Percentiles rank a stretch among this genome's conserved stretches.
phyloP scores from a whole-genome alignment of 2,113 vertebrate species.

The Pachypanchax playfairii region DNA sequence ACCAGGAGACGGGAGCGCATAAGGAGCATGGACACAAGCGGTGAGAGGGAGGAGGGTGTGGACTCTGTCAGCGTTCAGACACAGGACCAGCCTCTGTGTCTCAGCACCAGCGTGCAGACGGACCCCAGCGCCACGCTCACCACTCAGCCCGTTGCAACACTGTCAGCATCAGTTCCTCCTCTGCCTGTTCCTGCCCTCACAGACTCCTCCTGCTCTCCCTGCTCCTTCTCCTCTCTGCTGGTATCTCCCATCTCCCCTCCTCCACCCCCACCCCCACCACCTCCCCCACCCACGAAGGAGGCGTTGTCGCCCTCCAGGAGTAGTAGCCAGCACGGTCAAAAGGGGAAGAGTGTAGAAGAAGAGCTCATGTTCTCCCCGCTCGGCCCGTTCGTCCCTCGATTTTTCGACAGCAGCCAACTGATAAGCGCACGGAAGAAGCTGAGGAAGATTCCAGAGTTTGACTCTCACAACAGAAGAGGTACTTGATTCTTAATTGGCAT shows the following conservation, averaged over 20 bases:
- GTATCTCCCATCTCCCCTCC: slow-evolving; percentile 66
- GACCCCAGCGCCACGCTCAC: slow-evolving; percentile 80
- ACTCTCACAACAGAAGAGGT: slow-evolving; percentile 90
- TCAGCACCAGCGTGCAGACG: slow-evolving; percentile 80
- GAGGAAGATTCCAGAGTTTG: slow-evolving; percentile 87
- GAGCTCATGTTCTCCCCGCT: slow-evolving; percentile 70
- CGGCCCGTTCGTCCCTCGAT: slow-evolving; percentile 82
- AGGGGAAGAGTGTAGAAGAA: slow-evolving; percentile 59
- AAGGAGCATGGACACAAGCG: slow-evolving; percentile 25
- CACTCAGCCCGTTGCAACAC: slow-evolving; percentile 75
- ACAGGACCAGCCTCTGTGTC: slow-evolving; percentile 73
- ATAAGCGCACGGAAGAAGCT: slow-evolving; percentile 91
- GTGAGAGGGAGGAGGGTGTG: slow-evolving; percentile 49
- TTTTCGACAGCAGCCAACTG: slow-evolving; percentile 95
- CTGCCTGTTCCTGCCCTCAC: slow-evolving; percentile 59
- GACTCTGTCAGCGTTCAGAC: slow-evolving; percentile 31
- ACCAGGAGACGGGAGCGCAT: slow-evolving; percentile 78
- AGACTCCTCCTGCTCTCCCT: slow-evolving; percentile 72
- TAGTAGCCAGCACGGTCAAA: slow-evolving; percentile 74
- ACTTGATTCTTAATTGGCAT: slow-evolving; percentile 3
- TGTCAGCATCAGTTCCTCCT: slow-evolving; percentile 66
- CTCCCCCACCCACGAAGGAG: slow-evolving; percentile 68
- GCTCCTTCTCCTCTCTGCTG: slow-evolving; percentile 66
- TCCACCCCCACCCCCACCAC: slow-evolving; percentile 73
- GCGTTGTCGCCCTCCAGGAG: slow-evolving; percentile 48